Conservation (phyloP, 2,888 invertebrate genomes). For the Melanargia galathea region DNA sequence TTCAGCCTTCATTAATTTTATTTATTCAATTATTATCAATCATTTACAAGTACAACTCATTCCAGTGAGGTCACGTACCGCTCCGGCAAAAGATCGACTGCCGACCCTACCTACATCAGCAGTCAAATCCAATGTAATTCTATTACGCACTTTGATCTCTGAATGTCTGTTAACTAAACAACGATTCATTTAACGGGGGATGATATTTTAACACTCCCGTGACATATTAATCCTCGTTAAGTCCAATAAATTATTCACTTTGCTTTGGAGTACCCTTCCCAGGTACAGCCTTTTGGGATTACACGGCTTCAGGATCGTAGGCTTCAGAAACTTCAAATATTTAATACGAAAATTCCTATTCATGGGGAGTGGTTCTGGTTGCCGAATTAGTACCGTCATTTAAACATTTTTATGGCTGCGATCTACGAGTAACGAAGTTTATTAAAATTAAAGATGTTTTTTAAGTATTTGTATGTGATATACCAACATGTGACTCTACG, state of each 20-base stretch:
- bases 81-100: background rate
- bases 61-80: background rate
- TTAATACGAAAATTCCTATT: slow-evolving; percentile 14
- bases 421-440: background rate
- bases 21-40: background rate
- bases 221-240: slow-evolving; percentile 71
- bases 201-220: slow-evolving; percentile 61
- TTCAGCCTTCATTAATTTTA: background rate
- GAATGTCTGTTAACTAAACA: slow-evolving; percentile 38
- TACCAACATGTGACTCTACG: no score
- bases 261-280: slow-evolving; percentile 40
- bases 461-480: no score
- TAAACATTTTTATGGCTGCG: slow-evolving; percentile 14
- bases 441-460: slow-evolving; percentile 1
- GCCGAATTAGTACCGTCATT: slow-evolving; percentile 6
- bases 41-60: background rate
- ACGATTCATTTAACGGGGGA: slow-evolving; percentile 46
- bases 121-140: slow-evolving; percentile 42
- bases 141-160: slow-evolving; percentile 46
- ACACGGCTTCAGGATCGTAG: slow-evolving; percentile 18
- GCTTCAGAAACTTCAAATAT: slow-evolving; percentile 30
- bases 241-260: slow-evolving; percentile 71
- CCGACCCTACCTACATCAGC: slow-evolving; percentile 21
- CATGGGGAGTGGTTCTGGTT: slow-evolving; percentile 4
- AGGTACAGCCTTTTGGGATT: slow-evolving; percentile 30